These are phyloP conservation scores for Acrobasis repandana DNA, from an alignment of 2,888 invertebrate genomes.

Conservation along the genomic window DNA sequence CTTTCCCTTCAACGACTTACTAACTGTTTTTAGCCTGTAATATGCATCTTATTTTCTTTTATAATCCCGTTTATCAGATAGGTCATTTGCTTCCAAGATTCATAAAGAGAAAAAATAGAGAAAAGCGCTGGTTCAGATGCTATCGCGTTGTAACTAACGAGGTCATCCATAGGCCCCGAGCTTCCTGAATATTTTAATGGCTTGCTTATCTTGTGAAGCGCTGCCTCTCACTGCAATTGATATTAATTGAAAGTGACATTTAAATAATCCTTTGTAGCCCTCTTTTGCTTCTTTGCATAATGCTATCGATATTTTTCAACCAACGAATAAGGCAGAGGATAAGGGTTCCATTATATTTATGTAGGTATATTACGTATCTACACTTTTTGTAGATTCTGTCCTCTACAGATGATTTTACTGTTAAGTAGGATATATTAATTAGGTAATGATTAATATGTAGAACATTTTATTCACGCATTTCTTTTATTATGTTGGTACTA, in stretches of 20 bases:
- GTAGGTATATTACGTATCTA: too few species aligned
- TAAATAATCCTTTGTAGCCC: constrained; percentile 10
- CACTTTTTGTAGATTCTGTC: too few species aligned
- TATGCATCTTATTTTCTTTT: too few species aligned
- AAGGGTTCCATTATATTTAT: too few species aligned
- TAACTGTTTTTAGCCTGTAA: too few species aligned
- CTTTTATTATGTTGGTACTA: too few species aligned
- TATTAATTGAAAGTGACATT: constrained; percentile 18
- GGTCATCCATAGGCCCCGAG: constrained; percentile 4
- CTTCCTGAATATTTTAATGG: constrained; percentile 22
- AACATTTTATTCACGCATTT: too few species aligned
- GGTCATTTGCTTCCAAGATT: constrained; percentile 1
- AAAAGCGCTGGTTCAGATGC: constrained; percentile 10
- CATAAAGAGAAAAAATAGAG: constrained; percentile 6
- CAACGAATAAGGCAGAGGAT: too few species aligned
- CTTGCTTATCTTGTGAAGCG: constrained; percentile 16
- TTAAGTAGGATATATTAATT: too few species aligned
- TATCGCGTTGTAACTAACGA: constrained; percentile 20
- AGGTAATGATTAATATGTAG: too few species aligned
- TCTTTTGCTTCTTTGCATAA: background rate
- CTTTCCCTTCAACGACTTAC: too few species aligned
- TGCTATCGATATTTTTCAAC: background rate
- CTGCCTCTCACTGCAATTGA: constrained; percentile 13
- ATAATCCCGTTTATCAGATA: background rate
- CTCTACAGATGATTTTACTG: too few species aligned